phyloP scores from a whole-genome alignment of 2,113 vertebrate species.

The Rhinopomastus cyanomelas region DNA sequence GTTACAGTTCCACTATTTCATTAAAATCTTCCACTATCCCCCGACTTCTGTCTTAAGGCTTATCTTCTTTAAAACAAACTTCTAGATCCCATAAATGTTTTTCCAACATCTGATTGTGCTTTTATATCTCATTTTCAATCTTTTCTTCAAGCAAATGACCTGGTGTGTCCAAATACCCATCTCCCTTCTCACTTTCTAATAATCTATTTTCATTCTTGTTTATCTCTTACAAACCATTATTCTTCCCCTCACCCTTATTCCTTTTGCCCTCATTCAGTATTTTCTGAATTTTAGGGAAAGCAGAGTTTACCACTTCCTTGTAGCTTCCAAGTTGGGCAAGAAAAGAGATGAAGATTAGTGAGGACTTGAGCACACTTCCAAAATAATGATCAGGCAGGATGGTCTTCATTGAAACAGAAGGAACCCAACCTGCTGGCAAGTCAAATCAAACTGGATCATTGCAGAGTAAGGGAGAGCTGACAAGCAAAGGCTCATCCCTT shows the following conservation, averaged over 20 bases:
- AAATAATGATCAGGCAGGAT: background rate
- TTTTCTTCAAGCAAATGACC: background rate
- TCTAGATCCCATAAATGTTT: background rate
- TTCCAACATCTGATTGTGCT: background rate
- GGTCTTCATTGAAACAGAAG: background rate
- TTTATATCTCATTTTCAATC: background rate
- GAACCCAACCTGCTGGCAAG: background rate
- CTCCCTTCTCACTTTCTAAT: background rate
- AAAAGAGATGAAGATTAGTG: background rate
- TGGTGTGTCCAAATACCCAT: background rate
- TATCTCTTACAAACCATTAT: background rate
- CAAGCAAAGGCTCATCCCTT: background rate
- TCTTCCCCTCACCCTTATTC: background rate
- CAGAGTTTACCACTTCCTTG: background rate
- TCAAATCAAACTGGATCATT: background rate
- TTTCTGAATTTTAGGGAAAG: background rate
- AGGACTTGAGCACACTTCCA: background rate
- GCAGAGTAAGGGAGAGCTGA: background rate
- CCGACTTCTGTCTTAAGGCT: background rate
- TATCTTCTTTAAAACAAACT: constrained; percentile 17
- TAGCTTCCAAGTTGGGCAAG: background rate
- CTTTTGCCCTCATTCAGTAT: background rate
- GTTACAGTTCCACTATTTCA: background rate
- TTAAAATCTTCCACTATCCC: background rate
- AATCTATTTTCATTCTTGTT: background rate